A percentile compares a stretch with the other conserved stretches of the same genome.
phyloP scores from a whole-genome alignment of 2,113 vertebrate species.

The Macaca fascicularis region T2T-MFA8v1.1 NC_088389.1:107383501-107384000 shows the following conservation, averaged over 20 bases:
- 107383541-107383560: not conserved
- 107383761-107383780: not conserved
- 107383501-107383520: not conserved
- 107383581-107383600: not conserved
- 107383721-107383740: not conserved
- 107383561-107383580: not conserved
- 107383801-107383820: not conserved
- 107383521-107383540: not conserved
- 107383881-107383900: not conserved
- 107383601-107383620: not conserved
- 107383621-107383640: not conserved
- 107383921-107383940: not conserved
- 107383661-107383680: not conserved
- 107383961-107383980: not conserved
- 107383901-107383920: not conserved
- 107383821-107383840: not conserved
- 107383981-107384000: not conserved
- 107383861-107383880: not conserved
- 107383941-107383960: not conserved
- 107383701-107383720: not conserved
- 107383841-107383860: not conserved
- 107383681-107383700: not conserved
- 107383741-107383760: not conserved
- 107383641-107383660: not conserved
- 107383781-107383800: not conserved